Conservation (phyloP, 2,113 vertebrate species). For the Phasianus colchicus region DNA sequence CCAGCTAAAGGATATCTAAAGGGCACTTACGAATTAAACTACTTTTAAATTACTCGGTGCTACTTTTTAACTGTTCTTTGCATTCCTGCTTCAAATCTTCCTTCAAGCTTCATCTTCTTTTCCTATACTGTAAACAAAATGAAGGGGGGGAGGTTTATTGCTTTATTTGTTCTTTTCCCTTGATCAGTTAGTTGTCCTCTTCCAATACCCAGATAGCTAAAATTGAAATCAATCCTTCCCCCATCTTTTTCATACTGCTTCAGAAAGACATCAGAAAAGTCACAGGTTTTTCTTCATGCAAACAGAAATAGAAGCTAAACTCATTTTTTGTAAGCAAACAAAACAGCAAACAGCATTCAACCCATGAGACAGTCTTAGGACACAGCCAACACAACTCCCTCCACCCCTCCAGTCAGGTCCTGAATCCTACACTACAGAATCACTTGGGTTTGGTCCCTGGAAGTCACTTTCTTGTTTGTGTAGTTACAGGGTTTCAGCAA, state of each 20-base stretch:
- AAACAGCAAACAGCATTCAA: not conserved
- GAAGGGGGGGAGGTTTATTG: not conserved
- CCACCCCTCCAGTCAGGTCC: not conserved
- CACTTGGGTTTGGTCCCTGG: not conserved
- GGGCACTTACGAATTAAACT: not conserved
- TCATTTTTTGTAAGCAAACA: not conserved
- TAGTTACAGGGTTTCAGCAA: fast-evolving
- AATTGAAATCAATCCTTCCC: not conserved
- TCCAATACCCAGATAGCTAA: fast-evolving
- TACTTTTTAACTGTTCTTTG: not conserved
- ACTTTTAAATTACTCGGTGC: no score
- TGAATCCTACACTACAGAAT: not conserved
- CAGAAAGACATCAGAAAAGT: not conserved
- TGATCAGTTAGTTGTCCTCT: not conserved
- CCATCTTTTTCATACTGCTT: not conserved
- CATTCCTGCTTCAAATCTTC: not conserved
- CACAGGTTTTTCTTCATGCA: not conserved
- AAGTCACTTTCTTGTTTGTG: not conserved
- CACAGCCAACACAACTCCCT: fast-evolving
- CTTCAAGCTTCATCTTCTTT: not conserved
- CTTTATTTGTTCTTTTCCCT: not conserved
- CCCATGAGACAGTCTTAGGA: fast-evolving
- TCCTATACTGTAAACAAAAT: not conserved
- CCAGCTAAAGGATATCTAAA: not conserved
- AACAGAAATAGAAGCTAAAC: not conserved